phyloP scores from a whole-genome alignment of 2,113 vertebrate species.

The Galemys pyrenaicus region DNA sequence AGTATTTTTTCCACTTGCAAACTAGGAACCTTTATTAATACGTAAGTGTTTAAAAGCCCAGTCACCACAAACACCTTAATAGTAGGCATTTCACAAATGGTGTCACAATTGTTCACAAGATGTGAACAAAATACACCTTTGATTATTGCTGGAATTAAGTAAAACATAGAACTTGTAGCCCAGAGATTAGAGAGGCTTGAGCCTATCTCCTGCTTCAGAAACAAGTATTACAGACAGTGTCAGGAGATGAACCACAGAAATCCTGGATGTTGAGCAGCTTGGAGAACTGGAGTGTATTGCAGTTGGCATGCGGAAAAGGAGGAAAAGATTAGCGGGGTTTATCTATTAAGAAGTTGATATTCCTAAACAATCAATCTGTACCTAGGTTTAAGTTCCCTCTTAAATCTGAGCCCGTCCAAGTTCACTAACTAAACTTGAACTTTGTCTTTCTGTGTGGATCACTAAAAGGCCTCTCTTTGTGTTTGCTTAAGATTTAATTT shows the following conservation, averaged over 20 bases:
- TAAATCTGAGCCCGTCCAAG: neutral
- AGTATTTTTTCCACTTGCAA: neutral
- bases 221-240: neutral
- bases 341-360: neutral
- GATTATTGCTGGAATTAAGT: neutral
- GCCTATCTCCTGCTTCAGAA: neutral
- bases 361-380: neutral
- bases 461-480: neutral
- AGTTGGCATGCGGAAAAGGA: neutral
- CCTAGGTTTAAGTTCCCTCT: neutral
- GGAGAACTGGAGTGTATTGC: neutral
- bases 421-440: neutral
- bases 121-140: neutral
- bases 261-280: neutral
- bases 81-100: neutral
- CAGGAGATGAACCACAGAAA: neutral
- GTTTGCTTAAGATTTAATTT: constrained; percentile 16
- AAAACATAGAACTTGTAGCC: neutral
- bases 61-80: neutral
- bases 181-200: neutral
- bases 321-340: neutral
- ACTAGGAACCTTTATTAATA: neutral
- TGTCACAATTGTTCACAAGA: neutral
- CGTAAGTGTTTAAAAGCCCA: neutral
- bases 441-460: neutral